These are phyloP conservation scores for Cardiocondyla obscurior DNA, from an alignment of 1,140 invertebrate species.

Conservation along the genomic window DNA sequence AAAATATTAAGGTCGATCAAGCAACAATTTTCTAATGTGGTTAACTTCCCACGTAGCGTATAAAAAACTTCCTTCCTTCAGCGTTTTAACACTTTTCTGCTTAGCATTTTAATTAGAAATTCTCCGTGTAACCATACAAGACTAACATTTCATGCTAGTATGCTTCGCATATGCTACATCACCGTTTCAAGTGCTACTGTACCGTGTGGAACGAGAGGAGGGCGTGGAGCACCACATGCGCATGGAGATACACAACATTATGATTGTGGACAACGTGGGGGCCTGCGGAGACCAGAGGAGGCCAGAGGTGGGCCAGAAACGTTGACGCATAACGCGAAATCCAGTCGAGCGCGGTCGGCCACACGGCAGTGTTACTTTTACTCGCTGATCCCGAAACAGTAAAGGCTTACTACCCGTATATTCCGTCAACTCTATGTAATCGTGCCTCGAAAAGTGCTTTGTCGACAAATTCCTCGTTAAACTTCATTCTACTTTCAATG, in stretches of 20 bases:
- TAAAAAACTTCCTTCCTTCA: not conserved
- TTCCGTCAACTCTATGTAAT: not conserved
- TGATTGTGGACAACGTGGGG: not conserved
- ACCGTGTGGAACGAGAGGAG: conserved; percentile 1
- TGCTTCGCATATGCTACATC: not conserved
- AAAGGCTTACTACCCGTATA: conserved; percentile 1
- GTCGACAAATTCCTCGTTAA: not conserved
- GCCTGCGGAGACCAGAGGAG: not conserved
- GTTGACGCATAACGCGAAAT: conserved; percentile 17
- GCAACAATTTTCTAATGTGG: not conserved
- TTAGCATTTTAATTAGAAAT: not conserved
- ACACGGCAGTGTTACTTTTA: not conserved
- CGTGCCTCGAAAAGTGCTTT: conserved; percentile 12
- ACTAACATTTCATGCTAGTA: not conserved
- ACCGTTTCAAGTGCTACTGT: not conserved
- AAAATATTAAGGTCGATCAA: not conserved
- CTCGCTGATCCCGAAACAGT: not conserved
- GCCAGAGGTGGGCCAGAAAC: conserved; percentile 12
- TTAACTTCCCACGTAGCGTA: not conserved
- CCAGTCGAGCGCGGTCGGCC: conserved; percentile 35
- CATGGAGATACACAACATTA: conserved; percentile 38
- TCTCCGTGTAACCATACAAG: not conserved
- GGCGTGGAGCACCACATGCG: conserved; percentile 50
- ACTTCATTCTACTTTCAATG: not conserved
- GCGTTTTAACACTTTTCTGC: not conserved